Base-by-base conservation (phyloP, 1,140 invertebrate species). In the Drosophila rhopaloa region DNA sequence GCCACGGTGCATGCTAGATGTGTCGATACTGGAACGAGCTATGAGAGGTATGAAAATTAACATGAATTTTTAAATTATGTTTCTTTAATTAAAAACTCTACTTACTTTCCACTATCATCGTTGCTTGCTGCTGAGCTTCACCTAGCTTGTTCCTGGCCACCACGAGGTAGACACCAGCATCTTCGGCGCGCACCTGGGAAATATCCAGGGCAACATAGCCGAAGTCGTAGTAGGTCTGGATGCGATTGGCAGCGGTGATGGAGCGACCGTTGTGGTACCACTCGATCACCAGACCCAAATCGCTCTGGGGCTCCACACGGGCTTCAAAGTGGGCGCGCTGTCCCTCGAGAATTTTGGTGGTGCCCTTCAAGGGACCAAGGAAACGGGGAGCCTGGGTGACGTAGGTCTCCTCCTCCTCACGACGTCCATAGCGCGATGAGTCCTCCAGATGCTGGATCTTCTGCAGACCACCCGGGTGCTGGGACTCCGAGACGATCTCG, bases 301-400 rank as follows among this genome's bases (percentile, higher is more conserved):
- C 98, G 89, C 95, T 98, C 91, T 97, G 97, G 3, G 98, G 98
- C 90, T 99, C 98, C 43, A 98, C 96, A 61, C 97, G 96, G 41
- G 97, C 97, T 94, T 99, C 98, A 91, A 99, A 99, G 91, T 99
- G 98, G 73, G 98, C 98, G 38, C 97, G 94, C 93, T 99, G 98
- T 10, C 97, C 97, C 94, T 99, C 98, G n/a, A 97, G 95, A 76
- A 99, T 97, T 88, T 97, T 97, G 83, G 96, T 98, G 10, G 97
- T 98, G 27, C 97, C 97, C 92, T 98, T 97, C 7, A 98, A 91
- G 44, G 96, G 96, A 66, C 96, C 96, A 47, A 98, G 94, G 93
- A 98, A 98, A 83, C 96, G 94, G 29, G 97, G 97, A 76, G 96
- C 95, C 91, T 97, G 96, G 0, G 94, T 96, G 7, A 97, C 93